Evolutionary conservation across 2,797 vertebrate species (phyloP), one percentile per base, ranked within the genome.

Genomic region (Tapirus indicus): DNA sequence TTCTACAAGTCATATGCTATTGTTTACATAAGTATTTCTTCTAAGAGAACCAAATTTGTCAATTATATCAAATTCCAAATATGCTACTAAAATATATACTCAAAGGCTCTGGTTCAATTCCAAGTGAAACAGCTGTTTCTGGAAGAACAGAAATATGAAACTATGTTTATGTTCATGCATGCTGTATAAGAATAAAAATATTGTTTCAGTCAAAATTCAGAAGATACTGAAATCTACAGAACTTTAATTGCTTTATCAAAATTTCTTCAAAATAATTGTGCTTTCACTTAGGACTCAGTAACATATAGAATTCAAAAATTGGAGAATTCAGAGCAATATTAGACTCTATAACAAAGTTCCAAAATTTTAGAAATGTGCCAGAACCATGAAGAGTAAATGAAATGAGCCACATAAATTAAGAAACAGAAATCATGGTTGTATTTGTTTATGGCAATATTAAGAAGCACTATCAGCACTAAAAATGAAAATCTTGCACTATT

Each of bases 1-100:
- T 95, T 96, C 92, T 95, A 97, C 93, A 97, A 97, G 77, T 95
- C 78, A 96, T 82, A 94, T 94, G 86, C 92, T 96, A 97, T 95
- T 97, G 88, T 92, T 92, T 98, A 95, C 79, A 97, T 95, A 97
- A 60, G 56, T 92, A 97, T 96, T 95, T 98, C 91, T 47, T 97
- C 68, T 14, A 98, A 96, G 79, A 98, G 95, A 96, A 96, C 54
- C 71, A 98, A 78, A 69, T 47, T 32, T 88, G 21, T 95, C 83
- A 93, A 74, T 66, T 89, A 84, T 74, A 87, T 89, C 47, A 87
- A 85, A 91, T 89, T 75, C 41, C n/a, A 86, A 93, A 78, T 86
- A 96, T 44, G n/a, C n/a, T 68, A 93, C 44, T 93, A 91, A 96
- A 93, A 94, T 80, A 25, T 89, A 88, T 35, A 94, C 32, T 79